A percentile compares a stretch with the other conserved stretches of the same genome.
Conservation (phyloP, 2,113 vertebrate genomes). For the Cololabis saira region DNA sequence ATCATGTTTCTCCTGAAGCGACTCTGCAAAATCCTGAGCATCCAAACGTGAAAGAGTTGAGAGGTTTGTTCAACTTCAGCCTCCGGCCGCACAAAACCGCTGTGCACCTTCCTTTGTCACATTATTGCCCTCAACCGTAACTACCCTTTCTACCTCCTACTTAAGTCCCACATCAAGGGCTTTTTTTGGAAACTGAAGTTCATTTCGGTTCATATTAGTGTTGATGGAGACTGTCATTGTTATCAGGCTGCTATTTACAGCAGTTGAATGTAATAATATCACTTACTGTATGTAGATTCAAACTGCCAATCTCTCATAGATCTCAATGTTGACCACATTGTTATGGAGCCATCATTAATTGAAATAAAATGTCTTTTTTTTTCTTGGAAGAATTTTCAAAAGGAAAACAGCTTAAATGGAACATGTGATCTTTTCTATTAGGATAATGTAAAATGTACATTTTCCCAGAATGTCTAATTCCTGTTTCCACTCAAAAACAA, state of each 20-base stretch:
- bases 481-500: background rate
- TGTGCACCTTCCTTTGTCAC: background rate
- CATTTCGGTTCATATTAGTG: too few species aligned
- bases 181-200: too few species aligned
- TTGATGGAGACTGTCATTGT: too few species aligned
- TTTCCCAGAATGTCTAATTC: background rate
- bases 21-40: constrained; percentile 3
- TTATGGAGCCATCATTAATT: background rate
- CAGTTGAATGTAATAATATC: too few species aligned
- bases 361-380: background rate
- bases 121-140: too few species aligned
- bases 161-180: too few species aligned
- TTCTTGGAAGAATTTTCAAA: too few species aligned
- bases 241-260: too few species aligned
- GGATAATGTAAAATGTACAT: background rate
- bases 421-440: too few species aligned
- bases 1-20: constrained; percentile 3
- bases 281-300: too few species aligned
- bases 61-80: background rate
- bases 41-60: constrained; percentile 1
- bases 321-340: background rate
- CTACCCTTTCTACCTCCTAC: too few species aligned
- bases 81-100: background rate
- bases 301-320: background rate
- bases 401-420: too few species aligned